Base-by-base conservation (phyloP, 2,113 vertebrate species). In the Nothoprocta pentlandii region DNA sequence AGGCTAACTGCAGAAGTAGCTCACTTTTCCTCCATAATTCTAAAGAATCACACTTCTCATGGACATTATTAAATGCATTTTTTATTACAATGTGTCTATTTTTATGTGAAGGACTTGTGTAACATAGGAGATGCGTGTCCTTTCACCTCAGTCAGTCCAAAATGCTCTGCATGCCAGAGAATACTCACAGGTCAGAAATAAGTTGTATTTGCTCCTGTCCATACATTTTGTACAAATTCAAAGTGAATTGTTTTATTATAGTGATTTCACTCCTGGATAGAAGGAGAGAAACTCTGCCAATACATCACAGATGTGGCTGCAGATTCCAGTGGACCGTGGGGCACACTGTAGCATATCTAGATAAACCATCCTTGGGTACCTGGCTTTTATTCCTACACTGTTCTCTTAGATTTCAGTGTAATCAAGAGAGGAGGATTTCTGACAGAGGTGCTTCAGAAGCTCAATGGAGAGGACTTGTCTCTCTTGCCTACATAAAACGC, bases 91-190 rank as follows among this genome's bases (percentile, higher is more conserved):
- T 10, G 1, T 41, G 2, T 53, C 49, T 75, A 14, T 4, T 59
- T 79, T 32, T n/a, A 3, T 44, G 20, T 36, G 23, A 42, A 54
- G 10, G 10, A 25, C 36, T 51, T 46, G 6, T 14, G 36, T 59
- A 53, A 16, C 36, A 58, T 0, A 0, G 22, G 49, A 47, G n/a
- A 53, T 25, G 8, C 2, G 1, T 30, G 28, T 2, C 6, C 16
- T 21, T 41, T 23, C 75, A 19, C 49, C 11, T 75, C 62, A 80
- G 49, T 9, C n/a, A 79, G 36, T 9, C 26, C 26, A 51, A 46
- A 3, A 2, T 53, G 42, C 16, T 75, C 11, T 64, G n/a, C 2
- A 2, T 16, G 23, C 22, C 16, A 53, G 36, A 21, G 28, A 46
- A 80, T 87, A 42, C 16, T 34, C 39, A 2, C 23, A 64, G 22